These are phyloP conservation scores for Coluber constrictor DNA, from an alignment of 2,797 vertebrate species.

Conservation along the genomic window DNA sequence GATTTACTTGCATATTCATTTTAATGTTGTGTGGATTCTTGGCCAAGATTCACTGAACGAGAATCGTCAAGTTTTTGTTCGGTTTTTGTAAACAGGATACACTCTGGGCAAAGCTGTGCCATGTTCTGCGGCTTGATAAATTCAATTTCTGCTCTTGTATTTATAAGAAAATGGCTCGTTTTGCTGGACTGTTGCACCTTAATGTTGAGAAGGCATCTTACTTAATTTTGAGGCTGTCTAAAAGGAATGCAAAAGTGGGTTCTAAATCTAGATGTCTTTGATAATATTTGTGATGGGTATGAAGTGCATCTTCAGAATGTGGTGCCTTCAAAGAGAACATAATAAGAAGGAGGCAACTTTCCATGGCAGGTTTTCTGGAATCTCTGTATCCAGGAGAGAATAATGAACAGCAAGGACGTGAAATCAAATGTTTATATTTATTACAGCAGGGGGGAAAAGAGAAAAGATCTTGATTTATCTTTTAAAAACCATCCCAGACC, in stretches of 20 bases:
- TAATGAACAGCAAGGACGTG: constrained; percentile 52
- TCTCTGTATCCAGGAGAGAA: background rate
- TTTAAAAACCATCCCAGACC: constrained; percentile 68
- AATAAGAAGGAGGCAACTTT: background rate
- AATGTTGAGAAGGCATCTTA: background rate
- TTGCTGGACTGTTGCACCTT: background rate
- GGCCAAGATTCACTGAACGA: background rate
- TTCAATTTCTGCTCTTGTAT: background rate
- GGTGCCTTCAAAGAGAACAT: background rate
- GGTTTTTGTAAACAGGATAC: background rate
- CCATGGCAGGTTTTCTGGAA: background rate
- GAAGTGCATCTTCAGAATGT: background rate
- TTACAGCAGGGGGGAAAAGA: constrained; percentile 61
- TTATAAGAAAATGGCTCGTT: background rate
- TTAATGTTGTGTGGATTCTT: background rate
- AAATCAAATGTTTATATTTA: constrained; percentile 69
- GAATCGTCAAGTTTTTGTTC: background rate
- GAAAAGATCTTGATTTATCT: constrained; percentile 61
- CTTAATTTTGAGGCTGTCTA: background rate
- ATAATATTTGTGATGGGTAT: background rate
- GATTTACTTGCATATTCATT: background rate
- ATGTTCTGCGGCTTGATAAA: background rate
- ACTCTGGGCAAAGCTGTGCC: background rate
- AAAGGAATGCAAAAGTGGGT: background rate
- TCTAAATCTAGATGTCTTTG: background rate